phyloP scores from a whole-genome alignment of 1,140 invertebrate genomes.

The Manduca sexta region DNA sequence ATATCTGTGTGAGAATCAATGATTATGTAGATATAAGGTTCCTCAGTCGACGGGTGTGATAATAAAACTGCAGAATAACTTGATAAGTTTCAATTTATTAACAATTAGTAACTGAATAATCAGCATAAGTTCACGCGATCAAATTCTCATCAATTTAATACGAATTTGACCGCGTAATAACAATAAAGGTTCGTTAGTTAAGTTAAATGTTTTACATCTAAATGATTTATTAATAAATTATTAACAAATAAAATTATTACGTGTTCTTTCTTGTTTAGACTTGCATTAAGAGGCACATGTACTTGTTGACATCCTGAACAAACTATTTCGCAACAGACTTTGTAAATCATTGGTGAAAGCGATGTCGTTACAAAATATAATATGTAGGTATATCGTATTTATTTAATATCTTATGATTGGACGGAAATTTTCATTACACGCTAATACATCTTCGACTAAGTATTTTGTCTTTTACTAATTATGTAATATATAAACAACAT shows the following conservation, averaged over 20 bases:
- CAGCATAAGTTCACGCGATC: conserved; percentile 26
- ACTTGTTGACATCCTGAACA: background rate
- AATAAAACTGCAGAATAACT: too few relatives aligned
- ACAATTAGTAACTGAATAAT: conserved; percentile 66
- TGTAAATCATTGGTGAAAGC: too few relatives aligned
- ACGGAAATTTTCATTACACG: too few relatives aligned
- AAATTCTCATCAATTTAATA: conserved; percentile 7
- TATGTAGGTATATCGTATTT: background rate
- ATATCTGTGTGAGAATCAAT: too few relatives aligned
- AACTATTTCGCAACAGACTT: background rate
- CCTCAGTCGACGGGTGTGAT: background rate
- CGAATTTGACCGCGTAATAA: conserved; percentile 33
- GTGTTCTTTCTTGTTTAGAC: conserved; percentile 14
- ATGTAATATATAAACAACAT: too few relatives aligned
- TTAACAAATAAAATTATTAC: conserved; percentile 64
- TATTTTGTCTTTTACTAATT: too few relatives aligned
- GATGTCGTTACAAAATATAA: background rate
- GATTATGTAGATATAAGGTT: background rate
- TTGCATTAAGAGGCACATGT: background rate
- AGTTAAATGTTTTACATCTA: conserved; percentile 47
- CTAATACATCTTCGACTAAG: too few relatives aligned
- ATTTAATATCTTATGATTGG: too few relatives aligned
- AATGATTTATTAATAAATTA: conserved; percentile 61
- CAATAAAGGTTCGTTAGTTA: conserved; percentile 59
- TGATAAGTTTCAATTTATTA: conserved; percentile 67